phyloP scores from a whole-genome alignment of 2,797 vertebrate genomes.

The Ptychobarbus kaznakovi region DNA sequence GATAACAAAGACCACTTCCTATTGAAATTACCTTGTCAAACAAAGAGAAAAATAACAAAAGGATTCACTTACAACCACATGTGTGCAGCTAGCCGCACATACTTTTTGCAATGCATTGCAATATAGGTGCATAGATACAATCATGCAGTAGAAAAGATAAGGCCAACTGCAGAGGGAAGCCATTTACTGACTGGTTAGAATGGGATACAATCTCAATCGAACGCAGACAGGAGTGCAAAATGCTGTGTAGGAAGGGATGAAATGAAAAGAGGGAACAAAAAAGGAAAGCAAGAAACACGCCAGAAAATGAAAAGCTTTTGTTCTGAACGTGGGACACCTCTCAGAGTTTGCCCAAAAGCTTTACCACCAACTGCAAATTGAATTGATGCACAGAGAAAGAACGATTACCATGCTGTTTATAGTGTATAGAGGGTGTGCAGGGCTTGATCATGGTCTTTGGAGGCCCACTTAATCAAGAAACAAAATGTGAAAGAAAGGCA shows the following conservation, averaged over 20 bases:
- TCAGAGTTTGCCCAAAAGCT: constrained; percentile 61
- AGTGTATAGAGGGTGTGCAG: neutral
- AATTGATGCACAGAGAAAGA: constrained; percentile 31
- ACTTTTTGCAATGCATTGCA: constrained; percentile 25
- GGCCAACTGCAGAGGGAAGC: constrained; percentile 68
- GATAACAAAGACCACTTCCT: constrained; percentile 36
- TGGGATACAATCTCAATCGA: constrained; percentile 71
- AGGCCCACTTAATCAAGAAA: neutral
- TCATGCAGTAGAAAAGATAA: constrained; percentile 58
- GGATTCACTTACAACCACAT: constrained; percentile 9
- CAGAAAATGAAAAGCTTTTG: constrained; percentile 58
- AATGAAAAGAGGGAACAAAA: constrained; percentile 28
- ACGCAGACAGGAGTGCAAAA: constrained; percentile 72
- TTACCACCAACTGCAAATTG: neutral
- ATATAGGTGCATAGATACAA: constrained; percentile 41
- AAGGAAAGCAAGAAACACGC: neutral
- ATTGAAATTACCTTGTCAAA: constrained; percentile 32
- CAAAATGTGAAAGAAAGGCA: neutral
- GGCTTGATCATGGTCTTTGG: neutral
- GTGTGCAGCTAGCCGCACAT: neutral
- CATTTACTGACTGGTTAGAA: constrained; percentile 76
- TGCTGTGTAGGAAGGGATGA: constrained; percentile 69
- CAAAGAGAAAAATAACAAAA: constrained; percentile 43
- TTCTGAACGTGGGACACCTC: constrained; percentile 72
- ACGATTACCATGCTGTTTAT: neutral